These are phyloP conservation scores for Scytalopus superciliaris DNA, from an alignment of 2,113 vertebrate genomes.

Conservation along the genomic window DNA sequence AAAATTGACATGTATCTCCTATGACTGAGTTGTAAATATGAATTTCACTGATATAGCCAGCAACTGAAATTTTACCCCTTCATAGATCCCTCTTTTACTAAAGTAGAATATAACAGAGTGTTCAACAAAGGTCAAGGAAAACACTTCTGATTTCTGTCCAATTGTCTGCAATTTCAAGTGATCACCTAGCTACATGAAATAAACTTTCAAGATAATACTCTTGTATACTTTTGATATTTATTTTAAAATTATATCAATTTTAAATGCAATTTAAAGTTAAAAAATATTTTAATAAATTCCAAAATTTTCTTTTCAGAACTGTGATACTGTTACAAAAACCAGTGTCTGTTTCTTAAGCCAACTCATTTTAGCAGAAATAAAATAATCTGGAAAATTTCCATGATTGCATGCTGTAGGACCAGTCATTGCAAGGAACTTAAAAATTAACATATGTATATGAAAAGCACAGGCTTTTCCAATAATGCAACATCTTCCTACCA, in stretches of 20 bases:
- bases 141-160: background rate
- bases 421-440: background rate
- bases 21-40: background rate
- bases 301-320: background rate
- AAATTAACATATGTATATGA: background rate
- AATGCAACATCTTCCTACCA: background rate
- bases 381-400: background rate
- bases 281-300: background rate
- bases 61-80: background rate
- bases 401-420: background rate
- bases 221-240: background rate
- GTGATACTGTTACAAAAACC: background rate
- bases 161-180: background rate
- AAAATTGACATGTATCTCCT: background rate
- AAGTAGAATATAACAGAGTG: background rate
- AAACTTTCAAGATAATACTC: background rate
- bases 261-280: background rate
- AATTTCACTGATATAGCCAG: background rate
- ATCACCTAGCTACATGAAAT: background rate
- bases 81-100: background rate
- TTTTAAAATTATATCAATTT: background rate
- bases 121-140: background rate
- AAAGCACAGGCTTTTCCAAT: background rate
- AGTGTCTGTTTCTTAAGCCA: background rate
- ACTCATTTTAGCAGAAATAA: background rate